Percentiles rank a stretch among this genome's conserved stretches.
phyloP scores from a whole-genome alignment of 2,888 invertebrate genomes.

The Morpho deidamia region DNA sequence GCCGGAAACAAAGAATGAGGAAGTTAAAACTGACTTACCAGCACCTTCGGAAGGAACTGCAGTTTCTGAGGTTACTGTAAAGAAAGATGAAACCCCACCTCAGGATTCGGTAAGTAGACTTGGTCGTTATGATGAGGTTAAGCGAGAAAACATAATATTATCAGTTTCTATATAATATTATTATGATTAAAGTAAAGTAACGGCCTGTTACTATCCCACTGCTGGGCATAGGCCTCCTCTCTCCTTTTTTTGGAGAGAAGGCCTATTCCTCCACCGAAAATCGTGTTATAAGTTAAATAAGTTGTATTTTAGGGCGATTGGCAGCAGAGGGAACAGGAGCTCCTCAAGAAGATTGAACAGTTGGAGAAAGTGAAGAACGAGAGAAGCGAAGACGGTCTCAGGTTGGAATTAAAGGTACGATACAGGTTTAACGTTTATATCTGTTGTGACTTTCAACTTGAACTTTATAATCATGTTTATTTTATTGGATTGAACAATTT shows the following conservation, averaged over 20 bases:
- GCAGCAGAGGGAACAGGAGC: conserved; percentile 57
- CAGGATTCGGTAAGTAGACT: conserved; percentile 1
- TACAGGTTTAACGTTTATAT: neutral
- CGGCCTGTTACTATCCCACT: no score
- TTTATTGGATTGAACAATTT: no score
- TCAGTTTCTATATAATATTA: no score
- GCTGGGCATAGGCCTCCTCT: no score
- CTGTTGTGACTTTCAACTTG: no score
- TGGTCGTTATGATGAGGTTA: no score
- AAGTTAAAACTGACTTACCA: conserved; percentile 17
- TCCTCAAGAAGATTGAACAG: conserved; percentile 61
- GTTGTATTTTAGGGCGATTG: conserved; percentile 44
- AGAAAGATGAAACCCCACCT: neutral
- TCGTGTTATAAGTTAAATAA: no score
- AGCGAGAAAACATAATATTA: no score
- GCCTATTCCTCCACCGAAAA: no score
- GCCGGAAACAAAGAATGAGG: conserved; percentile 11
- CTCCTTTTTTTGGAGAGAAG: no score
- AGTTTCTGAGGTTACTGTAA: neutral
- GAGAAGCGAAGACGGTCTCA: conserved; percentile 50
- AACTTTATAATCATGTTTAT: no score
- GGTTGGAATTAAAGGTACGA: conserved; percentile 57
- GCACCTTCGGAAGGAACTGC: neutral
- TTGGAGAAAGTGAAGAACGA: conserved; percentile 55
- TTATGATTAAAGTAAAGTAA: no score